Evolutionary conservation across 1,140 invertebrate species (phyloP).

Genomic region (Odontomachus brunneus): DNA sequence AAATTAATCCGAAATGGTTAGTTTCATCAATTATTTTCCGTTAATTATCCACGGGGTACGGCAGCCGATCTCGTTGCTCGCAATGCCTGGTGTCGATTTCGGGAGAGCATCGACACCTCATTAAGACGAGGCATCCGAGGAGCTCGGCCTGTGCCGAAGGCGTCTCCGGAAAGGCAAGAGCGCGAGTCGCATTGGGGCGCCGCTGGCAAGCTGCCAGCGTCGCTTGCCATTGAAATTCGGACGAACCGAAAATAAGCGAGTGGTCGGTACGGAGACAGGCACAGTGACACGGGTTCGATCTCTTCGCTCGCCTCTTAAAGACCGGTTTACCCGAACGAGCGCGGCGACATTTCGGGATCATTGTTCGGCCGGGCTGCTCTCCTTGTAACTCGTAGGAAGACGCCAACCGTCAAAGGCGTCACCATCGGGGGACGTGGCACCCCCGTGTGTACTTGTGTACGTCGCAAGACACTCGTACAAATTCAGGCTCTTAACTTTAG

Average conservation of each 20-base stretch:
- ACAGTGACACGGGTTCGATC: slow-evolving; percentile 71
- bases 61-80: neutral
- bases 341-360: slow-evolving; percentile 67
- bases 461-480: too few relatives aligned
- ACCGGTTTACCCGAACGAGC: slow-evolving; percentile 65
- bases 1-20: too few relatives aligned
- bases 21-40: neutral
- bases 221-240: slow-evolving; percentile 69
- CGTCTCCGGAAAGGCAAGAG: slow-evolving; percentile 42
- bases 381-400: slow-evolving; percentile 49
- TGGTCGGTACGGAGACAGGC: slow-evolving; percentile 60
- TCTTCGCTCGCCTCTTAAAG: slow-evolving; percentile 68
- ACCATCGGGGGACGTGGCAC: neutral
- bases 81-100: neutral
- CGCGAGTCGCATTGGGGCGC: neutral
- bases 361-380: slow-evolving; percentile 56
- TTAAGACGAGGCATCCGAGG: slow-evolving; percentile 18
- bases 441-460: neutral
- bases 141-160: neutral
- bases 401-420: slow-evolving; percentile 26
- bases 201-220: slow-evolving; percentile 60
- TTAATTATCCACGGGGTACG: neutral
- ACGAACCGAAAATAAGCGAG: slow-evolving; percentile 68
- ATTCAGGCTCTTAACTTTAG: too few relatives aligned
- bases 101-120: neutral